Evolutionary conservation across 2,888 invertebrate species (phyloP).

Genomic region (Boloria selene): DNA sequence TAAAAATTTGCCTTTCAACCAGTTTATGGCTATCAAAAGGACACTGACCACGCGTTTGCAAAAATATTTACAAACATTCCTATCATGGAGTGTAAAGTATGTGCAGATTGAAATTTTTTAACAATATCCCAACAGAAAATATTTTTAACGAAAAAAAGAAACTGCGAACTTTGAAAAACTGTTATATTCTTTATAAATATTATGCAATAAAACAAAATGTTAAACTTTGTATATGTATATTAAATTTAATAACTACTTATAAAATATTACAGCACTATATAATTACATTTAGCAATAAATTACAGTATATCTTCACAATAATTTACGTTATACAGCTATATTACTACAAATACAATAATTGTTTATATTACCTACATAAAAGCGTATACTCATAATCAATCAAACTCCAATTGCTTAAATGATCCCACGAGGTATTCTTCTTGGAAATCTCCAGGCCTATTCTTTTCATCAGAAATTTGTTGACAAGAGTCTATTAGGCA

Average conservation of each 20-base stretch:
- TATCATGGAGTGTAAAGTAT: neutral
- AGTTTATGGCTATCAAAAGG: slow-evolving; percentile 1
- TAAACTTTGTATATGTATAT: neutral
- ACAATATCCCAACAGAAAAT: no score
- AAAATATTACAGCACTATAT: slow-evolving; percentile 1
- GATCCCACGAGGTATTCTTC: slow-evolving; percentile 64
- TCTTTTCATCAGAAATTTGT: slow-evolving; percentile 62
- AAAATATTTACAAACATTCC: neutral
- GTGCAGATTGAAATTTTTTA: neutral
- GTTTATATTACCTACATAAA: neutral
- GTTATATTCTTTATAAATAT: no score
- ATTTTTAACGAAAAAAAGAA: no score
- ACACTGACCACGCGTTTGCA: slow-evolving; percentile 2
- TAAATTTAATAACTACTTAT: neutral
- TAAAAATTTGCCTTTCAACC: slow-evolving; percentile 14
- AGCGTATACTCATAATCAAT: slow-evolving; percentile 51
- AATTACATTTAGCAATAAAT: slow-evolving; percentile 2
- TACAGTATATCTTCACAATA: neutral
- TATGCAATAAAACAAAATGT: neutral
- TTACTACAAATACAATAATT: neutral
- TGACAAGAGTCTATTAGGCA: slow-evolving; percentile 56
- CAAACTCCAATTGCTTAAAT: slow-evolving; percentile 67
- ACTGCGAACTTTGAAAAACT: no score
- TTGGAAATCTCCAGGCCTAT: slow-evolving; percentile 55
- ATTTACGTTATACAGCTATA: neutral